Base-by-base conservation (phyloP, 2,888 invertebrate genomes). In the Drosophila neonasuta region DNA sequence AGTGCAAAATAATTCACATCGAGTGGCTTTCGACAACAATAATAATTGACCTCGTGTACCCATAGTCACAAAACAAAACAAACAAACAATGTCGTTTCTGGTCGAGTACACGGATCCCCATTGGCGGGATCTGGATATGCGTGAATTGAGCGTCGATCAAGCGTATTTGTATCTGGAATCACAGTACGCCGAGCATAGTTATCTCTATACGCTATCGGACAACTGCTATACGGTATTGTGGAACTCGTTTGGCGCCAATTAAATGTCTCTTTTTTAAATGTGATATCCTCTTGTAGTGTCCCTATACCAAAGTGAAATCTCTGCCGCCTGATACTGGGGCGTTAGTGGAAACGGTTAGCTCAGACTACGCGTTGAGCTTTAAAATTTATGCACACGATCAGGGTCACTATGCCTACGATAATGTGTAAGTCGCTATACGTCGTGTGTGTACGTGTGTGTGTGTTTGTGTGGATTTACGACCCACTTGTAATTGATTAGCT, bases 191-290 rank as follows among this genome's bases (percentile, higher is more conserved):
- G 56, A 89, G 6, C 88, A 32, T 24, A 91, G 92, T 10, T 93
- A 93, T 85, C 90, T 95, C 4, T 95, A 95, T 85, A 91, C 92
- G 20, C 92, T 95, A 0, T 94, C 94, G 15, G 93, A 94, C 59
- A 94, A 95, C 81, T 96, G 96, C 85, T 92, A 93, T 86, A 92
- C 92, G 90, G 96, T 95, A 90, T 92, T 93, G 41, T 7, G 5
- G 11, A 10, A 15, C 20, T 42, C 8, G 13, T 64, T 69, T 68
- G 51, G 45, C 77, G 64, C 64, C 44, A 49, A 32, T 57, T 59
- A 52, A 39, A 11, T 5, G 2, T 20, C 20, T 20, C 20, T 20
- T 20, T 20, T 17, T 20, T 20, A 20, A 20, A 20, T 20, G 20
- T 20, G 20, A 20, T 20, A 63, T 64, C 20, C 46, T 57, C 29